Percentiles rank a stretch among this genome's conserved stretches.
phyloP scores from a whole-genome alignment of 2,888 invertebrate species.

The Lutraria lutraria region DNA sequence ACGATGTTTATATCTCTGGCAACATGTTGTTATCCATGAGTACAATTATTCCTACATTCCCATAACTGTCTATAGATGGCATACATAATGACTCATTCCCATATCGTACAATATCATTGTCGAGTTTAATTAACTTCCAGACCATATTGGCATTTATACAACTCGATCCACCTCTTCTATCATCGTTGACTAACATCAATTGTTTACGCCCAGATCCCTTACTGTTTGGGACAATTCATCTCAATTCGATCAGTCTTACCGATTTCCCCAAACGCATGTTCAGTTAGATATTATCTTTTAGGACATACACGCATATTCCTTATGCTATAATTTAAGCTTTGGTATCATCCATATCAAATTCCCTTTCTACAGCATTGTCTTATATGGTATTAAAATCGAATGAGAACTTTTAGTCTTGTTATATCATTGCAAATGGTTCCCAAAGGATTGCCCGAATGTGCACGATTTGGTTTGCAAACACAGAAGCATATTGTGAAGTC shows the following conservation, averaged over 20 bases:
- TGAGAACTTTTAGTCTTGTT: no score
- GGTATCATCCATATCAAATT: no score
- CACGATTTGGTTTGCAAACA: no score
- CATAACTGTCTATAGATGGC: neutral
- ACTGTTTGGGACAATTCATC: neutral
- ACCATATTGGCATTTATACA: constrained; percentile 25
- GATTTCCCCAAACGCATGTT: neutral
- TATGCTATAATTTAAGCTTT: neutral
- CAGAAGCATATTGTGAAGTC: no score
- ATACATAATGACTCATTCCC: constrained; percentile 4
- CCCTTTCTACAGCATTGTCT: no score
- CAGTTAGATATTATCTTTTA: neutral
- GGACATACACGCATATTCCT: neutral
- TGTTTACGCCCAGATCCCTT: constrained; percentile 13
- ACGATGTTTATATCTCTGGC: neutral
- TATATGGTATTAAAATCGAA: no score
- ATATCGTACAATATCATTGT: neutral
- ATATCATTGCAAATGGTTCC: no score
- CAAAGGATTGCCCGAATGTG: no score
- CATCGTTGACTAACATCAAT: constrained; percentile 24
- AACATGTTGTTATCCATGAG: neutral
- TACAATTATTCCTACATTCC: neutral
- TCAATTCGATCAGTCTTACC: neutral
- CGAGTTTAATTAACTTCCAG: constrained; percentile 20
- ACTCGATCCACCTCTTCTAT: neutral